These are phyloP conservation scores for Meloidogyne floridensis DNA, from an alignment of 1,140 invertebrate species.

Conservation along the genomic window DNA sequence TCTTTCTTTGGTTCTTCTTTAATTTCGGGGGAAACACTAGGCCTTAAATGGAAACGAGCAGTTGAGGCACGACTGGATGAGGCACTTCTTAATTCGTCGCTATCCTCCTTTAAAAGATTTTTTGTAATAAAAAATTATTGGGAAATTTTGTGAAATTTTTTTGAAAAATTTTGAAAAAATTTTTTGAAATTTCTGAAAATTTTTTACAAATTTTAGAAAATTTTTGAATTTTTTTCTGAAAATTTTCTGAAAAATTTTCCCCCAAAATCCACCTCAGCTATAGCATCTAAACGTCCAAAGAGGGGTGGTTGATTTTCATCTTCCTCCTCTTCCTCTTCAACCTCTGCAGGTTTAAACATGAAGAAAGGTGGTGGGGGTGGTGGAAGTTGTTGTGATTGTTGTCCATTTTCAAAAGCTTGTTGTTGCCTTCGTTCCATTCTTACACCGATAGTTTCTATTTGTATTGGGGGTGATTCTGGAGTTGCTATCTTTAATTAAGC, in stretches of 20 bases:
- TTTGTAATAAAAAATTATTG: neutral
- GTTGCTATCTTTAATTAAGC: neutral
- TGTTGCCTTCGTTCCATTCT: constrained; percentile 14
- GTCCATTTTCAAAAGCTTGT: neutral
- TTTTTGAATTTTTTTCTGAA: no score
- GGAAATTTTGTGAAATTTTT: no score
- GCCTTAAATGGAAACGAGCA: neutral
- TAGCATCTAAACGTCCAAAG: constrained; percentile 25
- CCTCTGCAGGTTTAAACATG: neutral
- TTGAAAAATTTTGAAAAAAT: no score
- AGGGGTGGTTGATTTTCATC: neutral
- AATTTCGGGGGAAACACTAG: neutral
- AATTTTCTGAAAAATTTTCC: neutral
- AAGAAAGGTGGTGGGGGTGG: neutral
- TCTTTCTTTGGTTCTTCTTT: neutral
- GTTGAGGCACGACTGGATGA: constrained; percentile 43
- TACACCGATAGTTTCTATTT: constrained; percentile 28
- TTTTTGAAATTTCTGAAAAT: no score
- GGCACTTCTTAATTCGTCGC: constrained; percentile 43
- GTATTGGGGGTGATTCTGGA: constrained; percentile 28
- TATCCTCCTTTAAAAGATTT: constrained; percentile 47
- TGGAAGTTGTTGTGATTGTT: neutral
- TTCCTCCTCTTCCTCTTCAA: neutral
- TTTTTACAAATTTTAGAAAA: no score
- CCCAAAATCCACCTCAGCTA: constrained; percentile 25